A percentile compares a stretch with the other conserved stretches of the same genome.
phyloP scores from a whole-genome alignment of 2,888 invertebrate genomes.

The Thera britannica region DNA sequence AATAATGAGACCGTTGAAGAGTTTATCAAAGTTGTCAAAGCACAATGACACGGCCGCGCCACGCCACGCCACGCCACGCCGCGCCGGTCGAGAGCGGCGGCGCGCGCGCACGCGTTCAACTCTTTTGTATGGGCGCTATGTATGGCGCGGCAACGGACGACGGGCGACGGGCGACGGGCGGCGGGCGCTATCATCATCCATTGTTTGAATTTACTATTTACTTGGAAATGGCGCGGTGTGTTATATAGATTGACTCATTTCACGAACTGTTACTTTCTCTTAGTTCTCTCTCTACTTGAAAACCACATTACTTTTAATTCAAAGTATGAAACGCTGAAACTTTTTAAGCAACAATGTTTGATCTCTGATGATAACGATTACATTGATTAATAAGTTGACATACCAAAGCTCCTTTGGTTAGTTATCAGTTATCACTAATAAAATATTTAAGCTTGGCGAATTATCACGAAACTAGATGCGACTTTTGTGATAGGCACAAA shows the following conservation, averaged over 20 bases:
- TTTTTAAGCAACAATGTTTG: not conserved
- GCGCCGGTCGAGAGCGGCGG: conserved; percentile 23
- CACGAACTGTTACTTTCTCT: conserved; percentile 3
- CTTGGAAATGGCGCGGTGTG: conserved; percentile 8
- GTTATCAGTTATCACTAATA: not conserved
- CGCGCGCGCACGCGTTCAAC: conserved; percentile 61
- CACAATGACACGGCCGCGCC: conserved; percentile 16
- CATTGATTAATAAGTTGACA: not conserved
- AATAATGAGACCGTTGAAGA: conserved; percentile 21
- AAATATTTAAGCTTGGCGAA: conserved; percentile 13
- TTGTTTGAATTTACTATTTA: conserved; percentile 18
- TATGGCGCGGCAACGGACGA: not conserved
- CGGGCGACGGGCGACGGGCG: not conserved
- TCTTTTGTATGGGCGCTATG: conserved; percentile 50
- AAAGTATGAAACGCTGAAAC: not conserved
- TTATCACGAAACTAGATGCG: conserved; percentile 15
- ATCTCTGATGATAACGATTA: not conserved
- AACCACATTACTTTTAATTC: not conserved
- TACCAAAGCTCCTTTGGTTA: conserved; percentile 14
- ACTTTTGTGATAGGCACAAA: conserved; percentile 5
- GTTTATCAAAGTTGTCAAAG: conserved; percentile 29
- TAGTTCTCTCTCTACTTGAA: no score
- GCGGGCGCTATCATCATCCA: conserved; percentile 13
- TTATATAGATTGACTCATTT: conserved; percentile 8
- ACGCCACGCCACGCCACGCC: not conserved